These are phyloP conservation scores for Potamilus streckersoni DNA, from an alignment of 1,140 invertebrate genomes.

Conservation along the genomic window DNA sequence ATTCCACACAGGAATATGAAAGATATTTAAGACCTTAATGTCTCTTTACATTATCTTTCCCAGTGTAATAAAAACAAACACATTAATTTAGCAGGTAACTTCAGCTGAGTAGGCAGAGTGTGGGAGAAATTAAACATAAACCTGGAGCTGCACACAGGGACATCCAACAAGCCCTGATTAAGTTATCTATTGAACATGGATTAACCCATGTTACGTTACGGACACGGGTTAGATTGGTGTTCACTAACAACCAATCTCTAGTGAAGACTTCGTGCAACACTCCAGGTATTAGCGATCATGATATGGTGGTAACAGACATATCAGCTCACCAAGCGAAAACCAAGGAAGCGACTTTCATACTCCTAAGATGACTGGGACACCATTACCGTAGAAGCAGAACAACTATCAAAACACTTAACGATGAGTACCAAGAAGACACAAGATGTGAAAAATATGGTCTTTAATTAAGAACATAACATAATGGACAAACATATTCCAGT, in stretches of 20 bases:
- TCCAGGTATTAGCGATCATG: conserved; percentile 35
- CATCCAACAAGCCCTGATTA: conserved; percentile 23
- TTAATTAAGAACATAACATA: not conserved
- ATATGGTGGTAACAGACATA: conserved; percentile 25
- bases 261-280: not conserved
- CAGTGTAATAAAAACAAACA: conserved; percentile 6
- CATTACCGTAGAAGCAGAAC: too few species aligned
- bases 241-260: conserved; percentile 23
- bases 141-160: conserved; percentile 11
- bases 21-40: not conserved
- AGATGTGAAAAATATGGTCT: not conserved
- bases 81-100: conserved; percentile 26
- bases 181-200: not conserved
- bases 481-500: conserved; percentile 6
- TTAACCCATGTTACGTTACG: conserved; percentile 25
- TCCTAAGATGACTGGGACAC: conserved; percentile 28
- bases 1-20: conserved; percentile 18
- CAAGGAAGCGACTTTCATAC: conserved; percentile 18
- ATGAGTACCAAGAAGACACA: too few species aligned
- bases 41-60: conserved; percentile 10
- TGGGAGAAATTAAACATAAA: conserved; percentile 7
- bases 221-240: conserved; percentile 29
- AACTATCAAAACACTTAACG: too few species aligned
- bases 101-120: conserved; percentile 25
- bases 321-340: conserved; percentile 2